A percentile compares a stretch with the other conserved stretches of the same genome.
Conservation (phyloP, 2,888 invertebrate genomes). For the Aphrophora alni region DNA sequence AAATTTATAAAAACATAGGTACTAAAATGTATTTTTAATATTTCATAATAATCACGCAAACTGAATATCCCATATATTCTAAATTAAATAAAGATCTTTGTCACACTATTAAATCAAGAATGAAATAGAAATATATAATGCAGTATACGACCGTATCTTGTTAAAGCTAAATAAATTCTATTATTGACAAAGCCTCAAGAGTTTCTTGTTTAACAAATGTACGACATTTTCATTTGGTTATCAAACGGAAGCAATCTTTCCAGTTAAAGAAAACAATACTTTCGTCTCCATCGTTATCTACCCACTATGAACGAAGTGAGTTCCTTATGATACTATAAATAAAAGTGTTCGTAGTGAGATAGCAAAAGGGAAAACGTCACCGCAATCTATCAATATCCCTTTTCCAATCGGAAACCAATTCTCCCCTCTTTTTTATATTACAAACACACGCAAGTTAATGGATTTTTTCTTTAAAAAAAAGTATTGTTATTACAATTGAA, state of each 20-base stretch:
- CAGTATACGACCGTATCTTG: no score
- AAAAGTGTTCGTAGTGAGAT: background rate
- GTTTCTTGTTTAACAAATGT: background rate
- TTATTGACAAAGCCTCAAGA: no score
- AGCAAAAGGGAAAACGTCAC: background rate
- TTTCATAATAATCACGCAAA: no score
- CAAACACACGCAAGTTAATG: background rate
- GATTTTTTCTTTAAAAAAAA: background rate
- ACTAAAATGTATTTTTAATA: no score
- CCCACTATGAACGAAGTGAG: background rate
- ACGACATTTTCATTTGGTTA: slow-evolving; percentile 6
- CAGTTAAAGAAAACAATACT: background rate
- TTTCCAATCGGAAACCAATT: background rate
- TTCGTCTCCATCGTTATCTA: background rate
- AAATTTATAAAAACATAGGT: no score
- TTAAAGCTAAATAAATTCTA: no score
- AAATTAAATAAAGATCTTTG: no score
- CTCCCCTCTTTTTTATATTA: background rate
- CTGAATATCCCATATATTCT: no score
- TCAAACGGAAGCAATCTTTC: background rate
- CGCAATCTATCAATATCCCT: background rate
- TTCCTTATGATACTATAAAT: background rate
- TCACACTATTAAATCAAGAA: no score
- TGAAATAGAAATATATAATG: no score
- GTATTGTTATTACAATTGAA: background rate